A percentile compares a stretch with the other conserved stretches of the same genome.
These are phyloP conservation scores for Strix aluco DNA, from an alignment of 2,113 vertebrate species.

Conservation along the genomic window DNA sequence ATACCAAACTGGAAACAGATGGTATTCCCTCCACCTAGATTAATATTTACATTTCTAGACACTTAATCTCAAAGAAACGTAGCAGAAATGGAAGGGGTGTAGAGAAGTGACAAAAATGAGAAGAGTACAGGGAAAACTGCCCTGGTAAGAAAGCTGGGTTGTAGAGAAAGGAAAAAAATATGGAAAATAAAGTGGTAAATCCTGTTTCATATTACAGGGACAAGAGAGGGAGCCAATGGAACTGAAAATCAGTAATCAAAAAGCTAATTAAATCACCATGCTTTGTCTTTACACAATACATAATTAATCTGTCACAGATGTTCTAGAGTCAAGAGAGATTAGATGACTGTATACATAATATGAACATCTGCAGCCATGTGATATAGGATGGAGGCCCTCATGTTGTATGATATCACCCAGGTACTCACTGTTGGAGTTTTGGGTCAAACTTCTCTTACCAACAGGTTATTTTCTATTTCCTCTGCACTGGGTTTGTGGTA, in stretches of 20 bases:
- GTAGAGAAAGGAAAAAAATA: not conserved
- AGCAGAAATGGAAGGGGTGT: not conserved
- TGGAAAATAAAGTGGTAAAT: not conserved
- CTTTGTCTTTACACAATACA: slow-evolving; percentile 59
- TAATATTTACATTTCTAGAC: slow-evolving; percentile 40
- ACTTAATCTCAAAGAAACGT: not conserved
- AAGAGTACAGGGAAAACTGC: not conserved
- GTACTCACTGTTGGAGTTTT: not conserved
- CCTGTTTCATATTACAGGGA: slow-evolving; percentile 19
- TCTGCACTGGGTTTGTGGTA: not conserved
- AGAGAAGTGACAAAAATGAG: not conserved
- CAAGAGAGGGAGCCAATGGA: slow-evolving; percentile 32
- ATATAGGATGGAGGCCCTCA: not conserved
- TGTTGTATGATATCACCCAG: not conserved
- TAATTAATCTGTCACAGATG: slow-evolving; percentile 65
- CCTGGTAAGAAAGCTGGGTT: not conserved
- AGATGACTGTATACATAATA: slow-evolving; percentile 37
- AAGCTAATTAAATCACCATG: slow-evolving; percentile 49
- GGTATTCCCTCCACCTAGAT: slow-evolving; percentile 12
- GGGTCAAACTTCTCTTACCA: not conserved
- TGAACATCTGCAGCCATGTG: slow-evolving; percentile 46
- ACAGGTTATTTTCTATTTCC: not conserved
- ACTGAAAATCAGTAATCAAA: slow-evolving; percentile 52
- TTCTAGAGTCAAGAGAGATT: slow-evolving; percentile 55
- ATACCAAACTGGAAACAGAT: slow-evolving; percentile 1